phyloP scores from a whole-genome alignment of 2,888 invertebrate genomes.

The Argyresthia goedartella region DNA sequence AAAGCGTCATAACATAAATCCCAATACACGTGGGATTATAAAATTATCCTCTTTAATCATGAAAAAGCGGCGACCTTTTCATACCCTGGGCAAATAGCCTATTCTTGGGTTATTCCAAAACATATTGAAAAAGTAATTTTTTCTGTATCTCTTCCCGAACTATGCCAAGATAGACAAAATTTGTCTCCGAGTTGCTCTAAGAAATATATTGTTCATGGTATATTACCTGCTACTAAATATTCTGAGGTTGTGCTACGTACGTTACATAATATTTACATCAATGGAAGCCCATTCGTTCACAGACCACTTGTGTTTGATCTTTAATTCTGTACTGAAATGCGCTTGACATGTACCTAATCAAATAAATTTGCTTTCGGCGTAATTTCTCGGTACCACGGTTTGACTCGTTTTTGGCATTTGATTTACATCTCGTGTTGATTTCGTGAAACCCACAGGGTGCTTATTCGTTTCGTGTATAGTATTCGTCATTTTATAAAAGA shows the following conservation, averaged over 20 bases:
- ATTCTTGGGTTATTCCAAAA: neutral
- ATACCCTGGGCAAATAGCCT: neutral
- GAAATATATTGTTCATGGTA: neutral
- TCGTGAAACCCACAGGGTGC: neutral
- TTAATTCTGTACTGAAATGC: conserved; percentile 5
- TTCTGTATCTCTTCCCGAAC: no score
- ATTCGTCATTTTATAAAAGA: neutral
- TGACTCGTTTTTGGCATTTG: neutral
- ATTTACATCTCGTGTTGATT: neutral
- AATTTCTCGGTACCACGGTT: neutral
- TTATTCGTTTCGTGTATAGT: neutral
- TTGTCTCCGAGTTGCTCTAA: no score
- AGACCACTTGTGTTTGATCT: conserved; percentile 7
- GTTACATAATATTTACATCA: conserved; percentile 3
- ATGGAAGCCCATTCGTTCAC: conserved; percentile 2
- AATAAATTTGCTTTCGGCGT: conserved; percentile 5
- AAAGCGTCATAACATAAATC: no score
- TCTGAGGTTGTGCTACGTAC: neutral
- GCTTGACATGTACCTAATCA: conserved; percentile 8
- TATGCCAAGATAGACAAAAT: no score
- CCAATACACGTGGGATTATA: no score
- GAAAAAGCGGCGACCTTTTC: neutral
- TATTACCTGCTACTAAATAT: no score
- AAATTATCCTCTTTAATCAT: neutral
- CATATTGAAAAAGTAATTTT: no score